Evolutionary conservation across 2,113 vertebrate genomes (phyloP).

Genomic region (Mionectes macconnelli): DNA sequence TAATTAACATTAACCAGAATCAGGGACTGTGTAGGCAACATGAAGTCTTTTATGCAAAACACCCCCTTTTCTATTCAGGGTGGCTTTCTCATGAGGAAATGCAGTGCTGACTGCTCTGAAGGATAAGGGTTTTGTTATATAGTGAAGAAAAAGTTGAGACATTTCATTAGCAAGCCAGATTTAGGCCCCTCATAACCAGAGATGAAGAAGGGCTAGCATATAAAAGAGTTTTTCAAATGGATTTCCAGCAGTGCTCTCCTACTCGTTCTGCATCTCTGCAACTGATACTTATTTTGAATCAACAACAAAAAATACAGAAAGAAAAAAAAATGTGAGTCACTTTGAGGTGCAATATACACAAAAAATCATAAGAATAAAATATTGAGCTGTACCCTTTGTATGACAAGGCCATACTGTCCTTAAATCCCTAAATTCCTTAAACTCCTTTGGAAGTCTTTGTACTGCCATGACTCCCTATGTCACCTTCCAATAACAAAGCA

Average conservation of each 20-base stretch:
- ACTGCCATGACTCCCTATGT: not conserved
- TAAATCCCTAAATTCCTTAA: not conserved
- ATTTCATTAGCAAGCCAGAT: constrained; percentile 5
- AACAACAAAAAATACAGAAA: not conserved
- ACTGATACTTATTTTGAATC: not conserved
- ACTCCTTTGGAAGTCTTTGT: not conserved
- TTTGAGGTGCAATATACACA: not conserved
- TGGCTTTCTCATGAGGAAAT: not conserved
- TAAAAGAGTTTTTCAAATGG: not conserved
- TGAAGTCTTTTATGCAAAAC: not conserved
- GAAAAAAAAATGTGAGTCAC: not conserved
- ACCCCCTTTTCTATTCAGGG: not conserved
- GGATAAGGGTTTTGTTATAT: not conserved
- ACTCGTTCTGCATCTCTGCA: not conserved
- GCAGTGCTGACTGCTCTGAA: not conserved
- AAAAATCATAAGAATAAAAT: not conserved
- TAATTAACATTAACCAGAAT: constrained; percentile 23
- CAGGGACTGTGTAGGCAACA: not conserved
- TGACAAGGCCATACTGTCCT: not conserved
- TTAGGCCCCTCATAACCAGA: not conserved
- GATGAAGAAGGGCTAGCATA: not conserved
- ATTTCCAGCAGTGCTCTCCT: not conserved
- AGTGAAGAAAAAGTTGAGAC: not conserved
- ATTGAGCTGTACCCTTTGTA: not conserved
- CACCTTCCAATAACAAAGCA: not conserved